Percentiles rank a stretch among this genome's conserved stretches.
phyloP scores from a whole-genome alignment of 37 sponge, comb jelly and placozoan species.

The Bolinopsis microptera region DNA sequence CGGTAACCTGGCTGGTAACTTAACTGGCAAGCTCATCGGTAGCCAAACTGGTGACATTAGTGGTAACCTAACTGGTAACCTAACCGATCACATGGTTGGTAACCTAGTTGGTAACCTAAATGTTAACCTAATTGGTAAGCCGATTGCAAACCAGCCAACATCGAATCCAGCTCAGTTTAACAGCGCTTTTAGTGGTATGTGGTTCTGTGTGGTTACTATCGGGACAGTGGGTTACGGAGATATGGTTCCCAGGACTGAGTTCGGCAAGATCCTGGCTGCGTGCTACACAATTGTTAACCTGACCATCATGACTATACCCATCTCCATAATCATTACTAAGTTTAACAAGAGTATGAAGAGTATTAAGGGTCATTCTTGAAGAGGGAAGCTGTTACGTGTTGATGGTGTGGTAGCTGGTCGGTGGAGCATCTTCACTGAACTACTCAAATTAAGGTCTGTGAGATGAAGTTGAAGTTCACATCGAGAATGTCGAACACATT shows the following conservation, averaged over 20 bases:
- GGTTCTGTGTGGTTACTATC: conserved; percentile 64
- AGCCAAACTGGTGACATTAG: too few species aligned
- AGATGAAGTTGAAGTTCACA: too few species aligned
- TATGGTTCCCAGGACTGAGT: conserved; percentile 31
- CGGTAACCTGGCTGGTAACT: background rate
- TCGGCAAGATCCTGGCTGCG: conserved; percentile 51
- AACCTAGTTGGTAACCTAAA: too few species aligned
- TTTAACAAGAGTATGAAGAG: conserved; percentile 64
- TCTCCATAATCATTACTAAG: conserved; percentile 63
- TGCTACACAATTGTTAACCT: conserved; percentile 34
- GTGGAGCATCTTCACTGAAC: too few species aligned
- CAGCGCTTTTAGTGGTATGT: conserved; percentile 28
- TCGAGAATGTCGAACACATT: too few species aligned
- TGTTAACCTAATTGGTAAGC: too few species aligned
- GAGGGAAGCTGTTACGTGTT: too few species aligned
- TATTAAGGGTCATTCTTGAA: too few species aligned
- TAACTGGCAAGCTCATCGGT: too few species aligned
- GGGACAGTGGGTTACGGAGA: conserved; percentile 61
- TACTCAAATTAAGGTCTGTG: too few species aligned
- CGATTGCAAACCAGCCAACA: background rate
- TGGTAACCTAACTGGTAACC: too few species aligned
- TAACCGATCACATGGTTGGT: background rate
- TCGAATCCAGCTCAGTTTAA: background rate
- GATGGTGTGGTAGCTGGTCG: too few species aligned
- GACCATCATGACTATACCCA: conserved; percentile 63